These are phyloP conservation scores for Sialia sialis DNA, from an alignment of 2,113 vertebrate species.

Conservation along the genomic window DNA sequence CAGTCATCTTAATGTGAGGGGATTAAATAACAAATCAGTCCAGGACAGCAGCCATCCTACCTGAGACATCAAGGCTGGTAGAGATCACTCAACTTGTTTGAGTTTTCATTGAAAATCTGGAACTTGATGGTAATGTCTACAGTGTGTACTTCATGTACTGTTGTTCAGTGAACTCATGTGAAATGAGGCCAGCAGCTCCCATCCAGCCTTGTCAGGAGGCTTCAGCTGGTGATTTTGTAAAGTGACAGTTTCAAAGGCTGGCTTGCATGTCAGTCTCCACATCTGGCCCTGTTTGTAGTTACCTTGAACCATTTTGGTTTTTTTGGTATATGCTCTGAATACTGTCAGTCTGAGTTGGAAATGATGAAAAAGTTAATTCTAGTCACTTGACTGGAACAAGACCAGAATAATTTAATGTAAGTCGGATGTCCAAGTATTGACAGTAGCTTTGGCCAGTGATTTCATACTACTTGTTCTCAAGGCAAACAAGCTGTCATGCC, in stretches of 20 bases:
- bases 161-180: background rate
- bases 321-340: background rate
- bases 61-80: background rate
- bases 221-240: background rate
- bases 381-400: background rate
- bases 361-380: background rate
- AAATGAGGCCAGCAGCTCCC: background rate
- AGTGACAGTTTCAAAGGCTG: background rate
- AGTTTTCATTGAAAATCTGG: background rate
- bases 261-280: background rate
- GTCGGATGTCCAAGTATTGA: background rate
- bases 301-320: background rate
- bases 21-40: background rate
- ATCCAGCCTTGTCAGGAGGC: background rate
- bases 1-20: background rate
- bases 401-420: background rate
- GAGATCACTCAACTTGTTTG: background rate
- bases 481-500: background rate
- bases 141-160: background rate
- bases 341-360: background rate
- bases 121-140: background rate
- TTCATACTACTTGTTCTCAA: background rate
- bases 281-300: background rate
- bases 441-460: background rate
- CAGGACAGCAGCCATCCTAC: background rate